A percentile compares a stretch with the other conserved stretches of the same genome.
Evolutionary conservation across 2,888 invertebrate species (phyloP).

Genomic region (Hybos culiciformis): DNA sequence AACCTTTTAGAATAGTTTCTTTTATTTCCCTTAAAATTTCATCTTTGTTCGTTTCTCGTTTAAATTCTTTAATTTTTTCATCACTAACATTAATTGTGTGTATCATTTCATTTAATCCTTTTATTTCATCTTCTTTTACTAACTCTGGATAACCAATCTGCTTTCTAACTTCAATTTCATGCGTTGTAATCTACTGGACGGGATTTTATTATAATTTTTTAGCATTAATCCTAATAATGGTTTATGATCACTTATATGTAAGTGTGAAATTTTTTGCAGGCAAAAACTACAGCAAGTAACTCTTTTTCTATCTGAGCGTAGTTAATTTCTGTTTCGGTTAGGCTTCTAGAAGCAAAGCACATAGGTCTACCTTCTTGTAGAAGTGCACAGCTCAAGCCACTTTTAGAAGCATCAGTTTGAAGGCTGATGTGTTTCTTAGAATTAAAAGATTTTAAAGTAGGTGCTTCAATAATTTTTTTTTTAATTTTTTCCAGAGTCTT

Average conservation of each 20-base stretch:
- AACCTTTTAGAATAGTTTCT: background rate
- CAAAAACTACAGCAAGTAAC: slow-evolving; percentile 11
- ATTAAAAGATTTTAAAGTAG: background rate
- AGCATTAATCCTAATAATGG: background rate
- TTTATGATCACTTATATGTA: slow-evolving; percentile 4
- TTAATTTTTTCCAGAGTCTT: slow-evolving; percentile 5
- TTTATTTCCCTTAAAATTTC: background rate
- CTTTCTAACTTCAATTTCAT: slow-evolving; percentile 10
- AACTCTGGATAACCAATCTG: background rate
- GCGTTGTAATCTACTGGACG: slow-evolving; percentile 4
- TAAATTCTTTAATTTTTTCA: slow-evolving; percentile 5
- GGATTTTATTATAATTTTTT: slow-evolving; percentile 5
- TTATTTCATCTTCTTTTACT: background rate
- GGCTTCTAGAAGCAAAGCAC: slow-evolving; percentile 17
- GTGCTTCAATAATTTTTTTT: slow-evolving; percentile 4
- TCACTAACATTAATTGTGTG: slow-evolving; percentile 9
- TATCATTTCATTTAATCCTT: slow-evolving; percentile 6
- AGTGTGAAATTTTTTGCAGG: slow-evolving; percentile 5
- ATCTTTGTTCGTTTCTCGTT: slow-evolving; percentile 5
- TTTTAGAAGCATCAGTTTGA: background rate
- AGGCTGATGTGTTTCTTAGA: background rate
- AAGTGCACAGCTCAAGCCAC: background rate
- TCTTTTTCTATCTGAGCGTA: slow-evolving; percentile 14
- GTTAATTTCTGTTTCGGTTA: slow-evolving; percentile 17
- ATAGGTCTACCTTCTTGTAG: slow-evolving; percentile 9